Conservation (phyloP, 2,797 vertebrate genomes). For the Aselliscus stoliczkanus region DNA sequence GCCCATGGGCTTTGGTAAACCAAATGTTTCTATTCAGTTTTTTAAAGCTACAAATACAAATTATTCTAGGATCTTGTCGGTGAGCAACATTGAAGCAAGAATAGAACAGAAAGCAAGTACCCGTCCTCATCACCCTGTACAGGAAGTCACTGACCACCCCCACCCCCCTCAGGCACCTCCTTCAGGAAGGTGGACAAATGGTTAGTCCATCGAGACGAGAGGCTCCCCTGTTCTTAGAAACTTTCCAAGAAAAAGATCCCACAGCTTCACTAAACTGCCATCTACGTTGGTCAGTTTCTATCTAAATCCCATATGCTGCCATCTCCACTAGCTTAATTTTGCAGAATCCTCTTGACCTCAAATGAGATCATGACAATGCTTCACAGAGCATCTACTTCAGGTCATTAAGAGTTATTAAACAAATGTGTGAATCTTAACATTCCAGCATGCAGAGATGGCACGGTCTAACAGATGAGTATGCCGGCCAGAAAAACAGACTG, state of each 20-base stretch:
- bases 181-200: neutral
- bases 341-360: neutral
- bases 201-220: neutral
- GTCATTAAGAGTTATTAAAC: neutral
- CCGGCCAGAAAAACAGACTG: neutral
- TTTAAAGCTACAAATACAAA: neutral
- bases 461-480: neutral
- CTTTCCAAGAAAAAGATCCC: neutral
- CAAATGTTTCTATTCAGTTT: neutral
- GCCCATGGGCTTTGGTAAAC: neutral
- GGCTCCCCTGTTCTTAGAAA: neutral
- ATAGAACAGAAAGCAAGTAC: neutral
- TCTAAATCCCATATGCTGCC: neutral
- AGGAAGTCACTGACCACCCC: neutral
- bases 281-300: neutral
- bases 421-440: neutral
- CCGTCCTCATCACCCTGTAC: neutral
- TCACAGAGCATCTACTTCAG: neutral
- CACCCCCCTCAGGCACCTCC: neutral
- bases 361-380: neutral
- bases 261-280: neutral
- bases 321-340: neutral
- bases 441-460: neutral
- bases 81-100: neutral
- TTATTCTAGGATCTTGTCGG: neutral